phyloP scores from a whole-genome alignment of 2,797 vertebrate species.

The Malurus leucopterus region DNA sequence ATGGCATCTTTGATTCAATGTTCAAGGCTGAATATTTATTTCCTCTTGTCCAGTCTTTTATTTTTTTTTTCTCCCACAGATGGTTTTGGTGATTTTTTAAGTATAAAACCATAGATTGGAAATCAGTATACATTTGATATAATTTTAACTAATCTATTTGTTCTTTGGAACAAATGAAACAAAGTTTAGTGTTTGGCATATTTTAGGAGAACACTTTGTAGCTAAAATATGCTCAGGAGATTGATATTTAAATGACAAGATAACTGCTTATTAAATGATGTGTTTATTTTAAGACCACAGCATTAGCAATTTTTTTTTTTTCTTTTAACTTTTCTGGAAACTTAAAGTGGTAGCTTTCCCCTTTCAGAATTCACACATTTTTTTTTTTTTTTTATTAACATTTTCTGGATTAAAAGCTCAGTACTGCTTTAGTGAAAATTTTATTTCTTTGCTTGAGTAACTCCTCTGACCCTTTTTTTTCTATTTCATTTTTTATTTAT shows the following conservation, averaged over 20 bases:
- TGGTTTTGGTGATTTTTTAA: not conserved
- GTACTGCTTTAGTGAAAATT: not conserved
- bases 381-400: not conserved
- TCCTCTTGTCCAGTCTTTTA: not conserved
- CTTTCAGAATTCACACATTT: not conserved
- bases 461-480: conserved; percentile 4
- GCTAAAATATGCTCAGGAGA: not conserved
- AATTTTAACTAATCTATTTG: not conserved
- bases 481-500: conserved; percentile 39
- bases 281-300: not conserved
- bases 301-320: not conserved
- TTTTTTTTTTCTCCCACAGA: not conserved
- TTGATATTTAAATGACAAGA: conserved; percentile 19
- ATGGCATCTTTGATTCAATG: not conserved
- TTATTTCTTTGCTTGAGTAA: conserved; percentile 15
- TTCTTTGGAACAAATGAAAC: not conserved
- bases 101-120: not conserved
- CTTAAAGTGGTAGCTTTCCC: not conserved
- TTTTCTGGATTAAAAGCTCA: not conserved
- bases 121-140: not conserved
- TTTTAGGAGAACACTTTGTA: not conserved
- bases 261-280: conserved; percentile 2
- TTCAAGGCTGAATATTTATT: not conserved
- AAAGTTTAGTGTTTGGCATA: not conserved
- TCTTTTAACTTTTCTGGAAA: not conserved